Evolutionary conservation across 2,888 invertebrate genomes (phyloP).

Genomic region (Cryptocheilus praepositus): DNA sequence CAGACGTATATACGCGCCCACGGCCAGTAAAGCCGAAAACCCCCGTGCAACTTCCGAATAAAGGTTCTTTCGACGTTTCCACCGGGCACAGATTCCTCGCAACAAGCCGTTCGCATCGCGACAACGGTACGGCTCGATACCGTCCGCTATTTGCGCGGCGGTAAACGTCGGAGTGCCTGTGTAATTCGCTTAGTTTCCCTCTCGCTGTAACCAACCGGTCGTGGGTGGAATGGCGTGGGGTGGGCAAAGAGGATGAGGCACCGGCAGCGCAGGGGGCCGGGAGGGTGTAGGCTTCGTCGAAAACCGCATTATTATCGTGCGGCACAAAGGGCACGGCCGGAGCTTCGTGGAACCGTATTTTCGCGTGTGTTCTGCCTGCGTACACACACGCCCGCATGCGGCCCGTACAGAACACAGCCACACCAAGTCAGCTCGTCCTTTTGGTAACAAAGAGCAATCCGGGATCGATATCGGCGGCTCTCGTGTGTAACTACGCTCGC

Average conservation of each 20-base stretch:
- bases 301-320: slow-evolving; percentile 48
- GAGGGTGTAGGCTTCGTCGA: slow-evolving; percentile 22
- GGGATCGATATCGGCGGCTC: slow-evolving; percentile 49
- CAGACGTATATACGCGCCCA: too few species aligned
- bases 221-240: background rate
- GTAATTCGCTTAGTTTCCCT: slow-evolving; percentile 42
- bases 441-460: slow-evolving; percentile 53
- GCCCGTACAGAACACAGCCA: too few species aligned
- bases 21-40: too few species aligned
- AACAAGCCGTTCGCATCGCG: background rate
- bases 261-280: background rate
- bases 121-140: slow-evolving; percentile 9
- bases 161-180: slow-evolving; percentile 29
- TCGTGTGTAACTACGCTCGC: slow-evolving; percentile 3
- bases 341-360: slow-evolving; percentile 22
- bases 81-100: too few species aligned
- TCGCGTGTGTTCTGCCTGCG: slow-evolving; percentile 6
- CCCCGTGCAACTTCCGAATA: background rate
- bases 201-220: slow-evolving; percentile 15
- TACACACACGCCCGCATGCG: too few species aligned
- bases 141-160: slow-evolving; percentile 7
- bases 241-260: background rate
- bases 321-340: slow-evolving; percentile 34
- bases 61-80: background rate
- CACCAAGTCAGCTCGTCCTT: slow-evolving; percentile 14